Conservation (phyloP, 2,888 invertebrate genomes). For the Escarpia spicata region DNA sequence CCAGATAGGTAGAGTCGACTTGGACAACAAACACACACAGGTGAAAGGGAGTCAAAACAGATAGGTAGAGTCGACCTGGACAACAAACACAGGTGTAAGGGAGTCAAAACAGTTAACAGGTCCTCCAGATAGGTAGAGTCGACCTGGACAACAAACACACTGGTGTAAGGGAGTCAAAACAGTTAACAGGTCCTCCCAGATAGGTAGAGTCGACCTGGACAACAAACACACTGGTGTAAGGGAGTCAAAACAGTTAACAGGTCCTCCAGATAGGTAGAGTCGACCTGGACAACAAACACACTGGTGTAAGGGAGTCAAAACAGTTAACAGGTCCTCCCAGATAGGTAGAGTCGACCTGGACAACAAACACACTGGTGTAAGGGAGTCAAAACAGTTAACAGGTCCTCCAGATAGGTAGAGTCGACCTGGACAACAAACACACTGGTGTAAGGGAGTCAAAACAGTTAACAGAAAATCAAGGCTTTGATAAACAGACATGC, state of each 20-base stretch:
- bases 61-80: slow-evolving; percentile 66
- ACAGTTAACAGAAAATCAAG: neutral
- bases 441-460: neutral
- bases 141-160: slow-evolving; percentile 49
- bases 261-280: too few species aligned
- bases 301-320: too few species aligned
- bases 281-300: too few species aligned
- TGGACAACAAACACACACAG: slow-evolving; percentile 36
- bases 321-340: slow-evolving; percentile 74
- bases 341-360: too few species aligned
- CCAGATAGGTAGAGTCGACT: slow-evolving; percentile 71
- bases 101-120: slow-evolving; percentile 60
- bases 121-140: slow-evolving; percentile 74
- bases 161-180: too few species aligned
- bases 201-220: slow-evolving; percentile 66
- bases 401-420: too few species aligned
- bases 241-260: neutral
- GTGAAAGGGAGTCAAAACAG: too few species aligned
- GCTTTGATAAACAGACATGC: neutral
- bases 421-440: neutral
- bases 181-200: slow-evolving; percentile 75
- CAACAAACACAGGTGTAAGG: too few species aligned
- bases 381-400: too few species aligned
- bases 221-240: too few species aligned
- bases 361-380: too few species aligned